Conservation (phyloP, 2,888 invertebrate genomes). For the Teleiodes luculella region DNA sequence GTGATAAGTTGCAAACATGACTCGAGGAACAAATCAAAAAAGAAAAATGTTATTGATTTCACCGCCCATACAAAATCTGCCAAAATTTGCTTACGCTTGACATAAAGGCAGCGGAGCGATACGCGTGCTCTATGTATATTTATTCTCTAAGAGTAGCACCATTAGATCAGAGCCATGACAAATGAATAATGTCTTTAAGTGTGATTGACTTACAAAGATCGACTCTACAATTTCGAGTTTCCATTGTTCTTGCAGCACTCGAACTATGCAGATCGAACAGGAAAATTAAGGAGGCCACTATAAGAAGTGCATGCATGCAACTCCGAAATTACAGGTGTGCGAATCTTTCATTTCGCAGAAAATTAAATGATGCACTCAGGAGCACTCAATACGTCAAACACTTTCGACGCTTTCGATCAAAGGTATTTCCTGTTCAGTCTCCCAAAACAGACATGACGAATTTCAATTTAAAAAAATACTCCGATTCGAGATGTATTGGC, state of each 20-base stretch:
- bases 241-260: neutral
- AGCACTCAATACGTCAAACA: neutral
- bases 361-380: neutral
- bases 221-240: neutral
- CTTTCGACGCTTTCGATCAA: neutral
- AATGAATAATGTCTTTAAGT: constrained; percentile 1
- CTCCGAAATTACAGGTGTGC: neutral
- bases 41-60: no score
- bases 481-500: no score
- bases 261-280: neutral
- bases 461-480: no score
- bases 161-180: no score
- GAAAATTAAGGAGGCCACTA: neutral
- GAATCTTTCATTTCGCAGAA: neutral
- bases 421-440: neutral
- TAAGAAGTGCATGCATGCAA: neutral
- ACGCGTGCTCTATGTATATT: no score
- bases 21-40: no score
- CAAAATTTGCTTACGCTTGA: no score
- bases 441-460: neutral
- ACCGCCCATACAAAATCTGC: no score
- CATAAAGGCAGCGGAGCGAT: no score
- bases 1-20: no score
- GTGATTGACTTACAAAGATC: no score
- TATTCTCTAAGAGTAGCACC: no score